Evolutionary conservation across 2,888 invertebrate genomes (phyloP), one percentile per base, ranked within the genome.

Genomic region (Caradrina kadenii): DNA sequence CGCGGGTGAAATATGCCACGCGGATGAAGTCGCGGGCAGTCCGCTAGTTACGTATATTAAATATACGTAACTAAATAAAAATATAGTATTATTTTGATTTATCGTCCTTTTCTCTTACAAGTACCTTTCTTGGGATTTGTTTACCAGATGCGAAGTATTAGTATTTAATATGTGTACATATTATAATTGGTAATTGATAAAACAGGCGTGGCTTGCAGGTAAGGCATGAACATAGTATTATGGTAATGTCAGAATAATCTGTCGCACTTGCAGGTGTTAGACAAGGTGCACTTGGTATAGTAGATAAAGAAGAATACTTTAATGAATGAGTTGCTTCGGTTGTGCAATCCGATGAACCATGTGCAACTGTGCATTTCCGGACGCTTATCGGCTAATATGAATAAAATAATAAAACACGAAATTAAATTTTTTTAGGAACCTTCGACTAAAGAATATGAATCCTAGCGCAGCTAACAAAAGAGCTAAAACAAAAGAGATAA

Each of bases 141-240:
- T 26, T 31, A 48, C n/a, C 31, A 63, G 48, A 56, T 55, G 42
- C 15, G 10, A 19, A 66, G 53, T 39, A 63, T 45, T 52, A 60
- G 60, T 56, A 60, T 60, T 63, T 17, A 52, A 52, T 76, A 10
- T 45, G 13, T 58, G 11, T 53, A 1, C 49, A 15, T 8, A 62
- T 77, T 62, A 48, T 52, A 53, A 63, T 52, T 62, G 19, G 22
- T 65, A 73, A 68, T 56, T 52, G 21, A 45, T 62, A 21, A 42
- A 39, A n/a, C 19, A 26, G 45, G 50, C 61, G 56, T 54, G 58
- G 56, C 31, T 6, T 52, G 13, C 21, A 45, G 68, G 73, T 68
- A 68, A 65, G 59, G 59, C 64, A 73, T 55, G 68, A 45, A 65
- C 58, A 42, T 54, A 11, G 53, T 63, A 50, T 22, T 71, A 63